A percentile compares a stretch with the other conserved stretches of the same genome.
Conservation (phyloP, 1,140 invertebrate genomes). For the Temnothorax nylanderi region DNA sequence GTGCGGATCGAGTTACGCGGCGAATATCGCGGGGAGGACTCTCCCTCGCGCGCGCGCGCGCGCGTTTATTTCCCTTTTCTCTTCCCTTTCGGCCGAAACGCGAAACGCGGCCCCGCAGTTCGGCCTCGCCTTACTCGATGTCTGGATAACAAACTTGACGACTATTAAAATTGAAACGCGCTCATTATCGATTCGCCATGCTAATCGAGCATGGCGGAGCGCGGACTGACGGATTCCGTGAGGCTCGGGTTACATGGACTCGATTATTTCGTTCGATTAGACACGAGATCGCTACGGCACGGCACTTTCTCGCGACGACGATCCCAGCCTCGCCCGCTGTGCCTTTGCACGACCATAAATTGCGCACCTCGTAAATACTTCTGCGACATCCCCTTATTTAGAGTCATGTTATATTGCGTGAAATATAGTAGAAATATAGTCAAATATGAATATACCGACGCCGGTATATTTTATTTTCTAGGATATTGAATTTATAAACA, state of each 20-base stretch:
- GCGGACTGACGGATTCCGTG: slow-evolving; percentile 25
- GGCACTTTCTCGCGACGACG: slow-evolving; percentile 31
- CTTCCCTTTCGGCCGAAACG: neutral
- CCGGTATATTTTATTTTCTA: neutral
- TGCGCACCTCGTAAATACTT: slow-evolving; percentile 20
- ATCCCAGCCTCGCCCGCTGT: neutral
- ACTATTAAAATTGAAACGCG: slow-evolving; percentile 56
- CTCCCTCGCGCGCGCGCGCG: neutral
- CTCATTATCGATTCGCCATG: slow-evolving; percentile 56
- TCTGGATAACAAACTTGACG: slow-evolving; percentile 47
- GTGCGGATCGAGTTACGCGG: slow-evolving; percentile 45
- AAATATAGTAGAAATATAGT: slow-evolving; percentile 5
- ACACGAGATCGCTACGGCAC: slow-evolving; percentile 29
- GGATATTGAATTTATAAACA: neutral
- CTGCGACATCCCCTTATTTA: neutral
- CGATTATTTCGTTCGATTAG: slow-evolving; percentile 56
- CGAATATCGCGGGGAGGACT: neutral
- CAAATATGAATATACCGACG: neutral
- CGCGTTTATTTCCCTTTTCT: neutral
- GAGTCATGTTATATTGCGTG: neutral
- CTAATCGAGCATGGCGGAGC: slow-evolving; percentile 30
- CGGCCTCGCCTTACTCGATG: neutral
- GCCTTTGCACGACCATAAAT: slow-evolving; percentile 6
- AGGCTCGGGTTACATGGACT: slow-evolving; percentile 36
- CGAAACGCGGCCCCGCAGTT: neutral